These are phyloP conservation scores for Dasysyrphus tricinctus DNA, from an alignment of 2,888 invertebrate species.

Conservation along the genomic window DNA sequence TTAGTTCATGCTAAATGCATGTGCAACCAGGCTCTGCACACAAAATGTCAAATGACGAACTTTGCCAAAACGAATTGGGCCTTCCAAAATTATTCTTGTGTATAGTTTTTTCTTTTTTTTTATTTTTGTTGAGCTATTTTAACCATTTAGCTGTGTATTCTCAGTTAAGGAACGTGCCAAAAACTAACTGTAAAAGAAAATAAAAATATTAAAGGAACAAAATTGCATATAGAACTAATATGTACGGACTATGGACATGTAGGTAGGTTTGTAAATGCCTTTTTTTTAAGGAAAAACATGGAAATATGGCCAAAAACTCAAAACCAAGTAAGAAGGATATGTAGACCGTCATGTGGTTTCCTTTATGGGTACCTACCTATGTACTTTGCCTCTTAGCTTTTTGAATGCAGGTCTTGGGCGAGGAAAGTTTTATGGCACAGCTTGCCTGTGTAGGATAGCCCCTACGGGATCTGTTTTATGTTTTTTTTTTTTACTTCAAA, in stretches of 20 bases:
- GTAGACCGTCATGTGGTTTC: conserved; percentile 61
- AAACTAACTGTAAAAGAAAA: conserved; percentile 36
- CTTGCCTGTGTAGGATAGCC: conserved; percentile 1
- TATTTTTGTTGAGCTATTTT: conserved; percentile 23
- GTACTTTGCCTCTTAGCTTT: not conserved
- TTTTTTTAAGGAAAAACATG: conserved; percentile 34
- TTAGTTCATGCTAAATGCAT: conserved; percentile 66
- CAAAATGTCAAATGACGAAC: conserved; percentile 67
- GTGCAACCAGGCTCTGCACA: conserved; percentile 70
- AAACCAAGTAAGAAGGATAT: conserved; percentile 55
- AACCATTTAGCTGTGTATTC: conserved; percentile 64
- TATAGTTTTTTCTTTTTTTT: not conserved
- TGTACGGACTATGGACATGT: no score
- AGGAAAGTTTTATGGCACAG: conserved; percentile 17
- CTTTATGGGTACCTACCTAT: not conserved
- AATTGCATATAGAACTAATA: not conserved
- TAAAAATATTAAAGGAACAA: not conserved
- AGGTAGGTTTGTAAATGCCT: not conserved
- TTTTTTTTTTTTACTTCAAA: not conserved
- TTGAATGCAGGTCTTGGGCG: not conserved
- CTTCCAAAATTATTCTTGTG: conserved; percentile 41
- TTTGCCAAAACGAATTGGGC: conserved; percentile 65
- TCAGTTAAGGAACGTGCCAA: conserved; percentile 54
- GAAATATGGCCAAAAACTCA: conserved; percentile 64
- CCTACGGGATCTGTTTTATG: not conserved